A percentile compares a stretch with the other conserved stretches of the same genome.
phyloP scores from a whole-genome alignment of 2,888 invertebrate species.

The Microdon myrmicae region DNA sequence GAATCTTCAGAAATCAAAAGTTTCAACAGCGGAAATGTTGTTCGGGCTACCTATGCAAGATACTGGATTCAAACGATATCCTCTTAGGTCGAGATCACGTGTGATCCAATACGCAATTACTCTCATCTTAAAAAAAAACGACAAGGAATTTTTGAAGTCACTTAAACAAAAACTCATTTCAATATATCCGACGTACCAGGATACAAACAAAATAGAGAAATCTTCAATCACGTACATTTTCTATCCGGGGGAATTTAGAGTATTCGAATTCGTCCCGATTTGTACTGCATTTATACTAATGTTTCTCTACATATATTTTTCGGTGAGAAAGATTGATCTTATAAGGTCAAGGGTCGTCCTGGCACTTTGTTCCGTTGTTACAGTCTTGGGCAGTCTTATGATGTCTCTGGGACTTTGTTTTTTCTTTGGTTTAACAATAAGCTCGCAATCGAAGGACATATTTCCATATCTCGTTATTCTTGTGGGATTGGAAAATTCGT shows the following conservation, averaged over 20 bases:
- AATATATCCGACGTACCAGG: slow-evolving; percentile 78
- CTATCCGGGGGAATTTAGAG: slow-evolving; percentile 89
- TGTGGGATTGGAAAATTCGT: slow-evolving; percentile 92
- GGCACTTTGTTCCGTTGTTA: slow-evolving; percentile 89
- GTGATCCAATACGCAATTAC: slow-evolving; percentile 92
- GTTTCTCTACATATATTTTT: slow-evolving; percentile 94
- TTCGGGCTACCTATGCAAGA: slow-evolving; percentile 92
- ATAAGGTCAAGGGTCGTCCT: slow-evolving; percentile 69
- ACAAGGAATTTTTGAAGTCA: slow-evolving; percentile 81
- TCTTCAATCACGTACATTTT: slow-evolving; percentile 74
- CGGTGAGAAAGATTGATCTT: slow-evolving; percentile 88
- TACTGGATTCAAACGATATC: slow-evolving; percentile 90
- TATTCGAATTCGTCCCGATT: slow-evolving; percentile 85
- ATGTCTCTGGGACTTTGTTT: slow-evolving; percentile 93
- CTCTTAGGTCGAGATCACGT: slow-evolving; percentile 83
- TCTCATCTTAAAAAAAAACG: slow-evolving; percentile 82
- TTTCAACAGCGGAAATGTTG: slow-evolving; percentile 86
- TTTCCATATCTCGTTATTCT: slow-evolving; percentile 96
- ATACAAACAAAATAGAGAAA: slow-evolving; percentile 53
- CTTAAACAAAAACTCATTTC: slow-evolving; percentile 76
- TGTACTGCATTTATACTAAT: slow-evolving; percentile 85
- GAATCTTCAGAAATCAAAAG: slow-evolving; percentile 85
- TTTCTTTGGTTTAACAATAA: slow-evolving; percentile 85
- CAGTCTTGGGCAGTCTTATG: slow-evolving; percentile 85
- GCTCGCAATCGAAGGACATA: slow-evolving; percentile 86